Conservation (phyloP, 2,113 vertebrate species). For the Megaptera novaeangliae region DNA sequence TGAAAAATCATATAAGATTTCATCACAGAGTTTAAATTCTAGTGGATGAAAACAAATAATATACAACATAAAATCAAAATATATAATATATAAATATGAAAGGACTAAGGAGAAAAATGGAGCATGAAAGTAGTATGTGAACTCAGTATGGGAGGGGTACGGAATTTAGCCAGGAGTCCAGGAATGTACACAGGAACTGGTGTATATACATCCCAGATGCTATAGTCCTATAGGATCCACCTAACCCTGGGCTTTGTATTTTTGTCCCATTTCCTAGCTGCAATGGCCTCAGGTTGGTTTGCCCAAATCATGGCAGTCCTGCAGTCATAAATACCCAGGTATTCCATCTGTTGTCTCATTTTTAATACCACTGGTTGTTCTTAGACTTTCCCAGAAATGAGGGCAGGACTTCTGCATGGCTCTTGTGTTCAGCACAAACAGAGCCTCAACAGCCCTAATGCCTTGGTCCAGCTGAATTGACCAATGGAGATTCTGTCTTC, state of each 20-base stretch:
- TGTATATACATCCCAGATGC: not conserved
- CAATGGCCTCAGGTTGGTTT: not conserved
- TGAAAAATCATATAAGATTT: not conserved
- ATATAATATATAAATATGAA: not conserved
- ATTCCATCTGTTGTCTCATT: not conserved
- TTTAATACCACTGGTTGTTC: not conserved
- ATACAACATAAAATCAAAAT: not conserved
- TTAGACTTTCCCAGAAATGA: not conserved
- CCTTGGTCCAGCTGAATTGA: not conserved
- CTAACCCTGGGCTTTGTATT: not conserved
- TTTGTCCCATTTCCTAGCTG: not conserved
- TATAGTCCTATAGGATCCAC: not conserved
- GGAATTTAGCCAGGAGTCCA: not conserved
- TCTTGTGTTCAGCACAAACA: not conserved
- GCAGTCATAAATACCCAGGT: not conserved
- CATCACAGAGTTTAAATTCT: not conserved
- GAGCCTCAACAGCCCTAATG: not conserved
- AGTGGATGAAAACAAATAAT: not conserved
- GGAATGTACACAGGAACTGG: accelerated
- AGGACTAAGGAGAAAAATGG: not conserved
- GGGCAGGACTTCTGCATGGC: not conserved
- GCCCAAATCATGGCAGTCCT: not conserved
- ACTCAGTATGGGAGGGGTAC: not conserved
- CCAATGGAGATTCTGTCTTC: not conserved
- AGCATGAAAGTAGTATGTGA: not conserved